Evolutionary conservation across 2,113 vertebrate genomes (phyloP).

Genomic region (Brachyhypopomus gauderio): DNA sequence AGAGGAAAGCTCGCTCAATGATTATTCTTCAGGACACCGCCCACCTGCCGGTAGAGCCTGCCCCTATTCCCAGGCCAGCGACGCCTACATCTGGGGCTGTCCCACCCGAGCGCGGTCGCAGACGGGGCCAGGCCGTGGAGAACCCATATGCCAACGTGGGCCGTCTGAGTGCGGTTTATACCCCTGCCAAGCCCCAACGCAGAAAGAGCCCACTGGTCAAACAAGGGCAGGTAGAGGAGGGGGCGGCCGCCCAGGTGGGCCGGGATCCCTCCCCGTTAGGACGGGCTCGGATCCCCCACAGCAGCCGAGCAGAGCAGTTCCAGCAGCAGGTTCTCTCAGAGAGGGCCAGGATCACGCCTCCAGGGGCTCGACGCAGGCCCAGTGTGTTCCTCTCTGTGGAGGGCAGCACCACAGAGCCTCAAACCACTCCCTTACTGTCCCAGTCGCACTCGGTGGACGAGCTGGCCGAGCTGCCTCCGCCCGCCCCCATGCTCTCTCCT

Average conservation of each 20-base stretch:
- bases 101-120: constrained; percentile 82
- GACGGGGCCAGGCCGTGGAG: constrained; percentile 84
- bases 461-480: constrained; percentile 89
- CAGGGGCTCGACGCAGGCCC: constrained; percentile 78
- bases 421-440: constrained; percentile 82
- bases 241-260: constrained; percentile 47
- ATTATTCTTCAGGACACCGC: constrained; percentile 92
- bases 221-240: constrained; percentile 90
- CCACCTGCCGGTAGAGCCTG: constrained; percentile 76
- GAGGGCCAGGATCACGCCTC: constrained; percentile 67
- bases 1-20: constrained; percentile 94
- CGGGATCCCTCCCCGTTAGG: constrained; percentile 83
- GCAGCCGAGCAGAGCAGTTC: constrained; percentile 83
- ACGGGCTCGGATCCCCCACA: constrained; percentile 71
- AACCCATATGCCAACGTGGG: constrained; percentile 98
- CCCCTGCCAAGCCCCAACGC: constrained; percentile 92
- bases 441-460: constrained; percentile 96
- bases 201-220: constrained; percentile 97
- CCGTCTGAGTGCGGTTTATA: constrained; percentile 84
- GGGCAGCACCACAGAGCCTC: constrained; percentile 79
- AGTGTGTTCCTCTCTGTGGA: constrained; percentile 98
- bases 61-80: constrained; percentile 69
- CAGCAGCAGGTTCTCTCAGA: constrained; percentile 81
- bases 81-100: constrained; percentile 71
- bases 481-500: constrained; percentile 84